Evolutionary conservation across 2,888 invertebrate species (phyloP), one percentile per base, ranked within the genome.

Genomic region (Nipponacmea schrenckii): DNA sequence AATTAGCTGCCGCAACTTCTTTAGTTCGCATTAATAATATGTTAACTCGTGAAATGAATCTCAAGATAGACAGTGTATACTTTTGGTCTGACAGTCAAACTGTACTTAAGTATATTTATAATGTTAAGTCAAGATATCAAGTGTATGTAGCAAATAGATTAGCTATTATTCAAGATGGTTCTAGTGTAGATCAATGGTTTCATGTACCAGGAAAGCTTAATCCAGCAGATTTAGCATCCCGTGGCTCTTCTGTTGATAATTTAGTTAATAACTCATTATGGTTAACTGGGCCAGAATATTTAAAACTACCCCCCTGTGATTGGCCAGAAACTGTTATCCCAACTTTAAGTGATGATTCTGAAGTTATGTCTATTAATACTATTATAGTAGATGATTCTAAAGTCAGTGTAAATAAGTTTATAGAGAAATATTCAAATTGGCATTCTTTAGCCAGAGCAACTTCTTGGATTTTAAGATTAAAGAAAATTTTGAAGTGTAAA

Each of bases 141-240:
- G 64, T 64, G 15, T 69, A 45, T 24, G 64, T 69, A 2, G 64
- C 69, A 63, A 63, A 69, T 27, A 24, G 69, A 20, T 20, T 69
- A 5, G 10, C 15, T 14, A 27, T 63, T 0, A 64, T 69, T 62
- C 39, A 27, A 2, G 64, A 69, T 45, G 50, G 62, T 3, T 64
- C 69, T 1, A 64, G 64, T 26, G n/a, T 45, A 14, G 26, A 26
- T 5, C 62, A 69, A 15, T 39, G 39, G 62, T 17, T 15, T 2
- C 44, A 63, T 44, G 69, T 69, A 3, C 46, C 12, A 24, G 45
- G 39, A 15, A 39, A 7, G 45, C 4, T 17, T 12, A 62, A 63
- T 44, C 69, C 63, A 2, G 63, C 69, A 15, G 69, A 44, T 56
- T 20, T 14, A n/a, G n/a, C n/a, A n/a, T n/a, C n/a, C n/a, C n/a